phyloP scores from a whole-genome alignment of 2,113 vertebrate genomes.

The Furnarius figulus region DNA sequence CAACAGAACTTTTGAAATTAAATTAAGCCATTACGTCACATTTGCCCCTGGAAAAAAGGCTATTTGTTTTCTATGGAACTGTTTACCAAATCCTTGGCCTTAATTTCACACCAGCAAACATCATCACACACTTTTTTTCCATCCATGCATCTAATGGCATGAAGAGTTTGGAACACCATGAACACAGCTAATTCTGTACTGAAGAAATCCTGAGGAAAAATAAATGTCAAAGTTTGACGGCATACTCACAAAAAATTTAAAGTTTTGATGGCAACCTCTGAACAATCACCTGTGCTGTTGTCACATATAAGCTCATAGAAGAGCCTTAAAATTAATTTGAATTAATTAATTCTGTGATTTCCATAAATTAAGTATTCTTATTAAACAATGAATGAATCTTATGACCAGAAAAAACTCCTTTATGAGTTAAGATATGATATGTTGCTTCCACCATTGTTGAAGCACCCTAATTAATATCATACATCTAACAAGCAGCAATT shows the following conservation, averaged over 20 bases:
- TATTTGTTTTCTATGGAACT: not conserved
- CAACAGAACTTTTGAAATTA: not conserved
- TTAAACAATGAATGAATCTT: slow-evolving; percentile 39
- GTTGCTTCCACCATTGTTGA: not conserved
- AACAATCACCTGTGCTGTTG: not conserved
- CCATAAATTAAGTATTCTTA: slow-evolving; percentile 31
- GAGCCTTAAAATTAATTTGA: slow-evolving; percentile 1
- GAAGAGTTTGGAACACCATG: not conserved
- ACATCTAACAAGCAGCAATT: not conserved
- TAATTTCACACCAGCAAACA: not conserved
- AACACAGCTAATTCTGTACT: not conserved
- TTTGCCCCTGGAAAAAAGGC: not conserved
- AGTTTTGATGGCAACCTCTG: not conserved
- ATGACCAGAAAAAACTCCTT: not conserved
- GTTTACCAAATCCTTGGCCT: not conserved
- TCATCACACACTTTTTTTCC: not conserved
- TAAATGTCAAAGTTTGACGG: not conserved
- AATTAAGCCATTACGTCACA: not conserved
- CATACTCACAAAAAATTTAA: not conserved
- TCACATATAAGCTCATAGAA: not conserved
- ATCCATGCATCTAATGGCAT: not conserved
- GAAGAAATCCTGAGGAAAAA: not conserved
- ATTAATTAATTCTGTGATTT: not conserved
- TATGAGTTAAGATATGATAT: not conserved
- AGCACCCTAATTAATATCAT: not conserved